phyloP scores from a whole-genome alignment of 37 sponge, comb jelly and placozoan species.

The Aplysina aerophoba region DNA sequence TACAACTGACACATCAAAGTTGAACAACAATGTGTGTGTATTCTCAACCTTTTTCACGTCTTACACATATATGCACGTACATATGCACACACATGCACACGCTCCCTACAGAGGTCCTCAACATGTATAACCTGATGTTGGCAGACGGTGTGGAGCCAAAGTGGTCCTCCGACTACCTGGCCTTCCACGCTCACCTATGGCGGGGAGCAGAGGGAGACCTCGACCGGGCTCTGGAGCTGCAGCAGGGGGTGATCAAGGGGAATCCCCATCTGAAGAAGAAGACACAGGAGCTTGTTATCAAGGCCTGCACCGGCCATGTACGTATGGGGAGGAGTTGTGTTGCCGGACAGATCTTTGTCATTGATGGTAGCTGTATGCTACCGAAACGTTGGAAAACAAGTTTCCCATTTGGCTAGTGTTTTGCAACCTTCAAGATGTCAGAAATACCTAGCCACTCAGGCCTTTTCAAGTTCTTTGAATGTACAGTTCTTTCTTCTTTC shows the following conservation, averaged over 20 bases:
- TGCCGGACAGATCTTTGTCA: no score
- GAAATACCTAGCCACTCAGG: no score
- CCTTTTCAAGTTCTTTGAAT: no score
- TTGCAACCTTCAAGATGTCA: no score
- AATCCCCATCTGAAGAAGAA: background rate
- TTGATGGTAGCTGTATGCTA: no score
- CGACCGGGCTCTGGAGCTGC: conserved; percentile 19
- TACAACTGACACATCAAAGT: no score
- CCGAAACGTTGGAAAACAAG: no score
- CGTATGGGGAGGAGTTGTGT: background rate
- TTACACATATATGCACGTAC: background rate
- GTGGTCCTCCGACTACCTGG: conserved; percentile 21
- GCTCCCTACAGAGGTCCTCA: conserved; percentile 6
- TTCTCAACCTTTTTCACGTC: no score
- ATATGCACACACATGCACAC: conserved; percentile 39
- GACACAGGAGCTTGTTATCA: background rate
- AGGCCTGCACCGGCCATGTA: conserved; percentile 10
- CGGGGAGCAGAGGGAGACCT: conserved; percentile 29
- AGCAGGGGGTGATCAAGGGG: background rate
- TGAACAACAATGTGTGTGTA: no score
- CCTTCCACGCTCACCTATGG: conserved; percentile 2
- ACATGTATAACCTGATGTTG: conserved; percentile 20
- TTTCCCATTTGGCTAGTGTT: no score
- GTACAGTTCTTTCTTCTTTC: no score
- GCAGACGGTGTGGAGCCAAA: conserved; percentile 27